Base-by-base conservation (phyloP, 1,140 invertebrate genomes). In the Homalodisca vitripennis region DNA sequence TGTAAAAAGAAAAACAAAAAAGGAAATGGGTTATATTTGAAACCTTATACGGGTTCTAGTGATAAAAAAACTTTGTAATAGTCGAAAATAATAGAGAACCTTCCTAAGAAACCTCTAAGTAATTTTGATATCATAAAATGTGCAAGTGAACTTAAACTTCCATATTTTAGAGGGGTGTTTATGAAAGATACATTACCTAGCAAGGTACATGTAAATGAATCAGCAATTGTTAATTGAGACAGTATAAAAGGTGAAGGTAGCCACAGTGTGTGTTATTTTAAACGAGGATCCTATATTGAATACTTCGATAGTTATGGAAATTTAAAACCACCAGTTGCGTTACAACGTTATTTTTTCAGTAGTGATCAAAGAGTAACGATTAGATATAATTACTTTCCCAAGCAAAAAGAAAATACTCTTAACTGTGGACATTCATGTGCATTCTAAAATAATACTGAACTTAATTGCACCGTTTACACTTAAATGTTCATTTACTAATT, bases 181-280 rank as follows among this genome's bases (percentile, higher is more conserved):
- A 73, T 69, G 47, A 51, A 68, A 29, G 69, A 74, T 48, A 47
- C 14, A 46, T 55, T 74, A 10, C 46, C 20, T 17, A 6, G 24
- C n/a, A 73, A 68, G 70, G 71, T 72, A 55, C 73, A 77, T 2
- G 51, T 51, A 1, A 10, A 62, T 60, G 77, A 79, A 75, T 66
- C 53, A n/a, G 75, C 69, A 3, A 75, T 79, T 29, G 55, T 78
- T n/a, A 79, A 79, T 72, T 41, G 78, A 2, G 74, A 79, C 71
- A 68, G 73, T 55, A 67, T 64, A 65, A 14, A 67, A n/a, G 70
- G 72, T 20, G 31, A 51, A 26, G 76, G 76, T 1, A 79, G 74
- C 6, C 77, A 79, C 70, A 79, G 78, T 77, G 72, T 75, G 26
- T 71, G 72, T 27, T 79, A 79, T 66, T 66, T 70, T 26, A 79